Conservation (phyloP, 2,113 vertebrate genomes). For the Pluvialis apricaria region DNA sequence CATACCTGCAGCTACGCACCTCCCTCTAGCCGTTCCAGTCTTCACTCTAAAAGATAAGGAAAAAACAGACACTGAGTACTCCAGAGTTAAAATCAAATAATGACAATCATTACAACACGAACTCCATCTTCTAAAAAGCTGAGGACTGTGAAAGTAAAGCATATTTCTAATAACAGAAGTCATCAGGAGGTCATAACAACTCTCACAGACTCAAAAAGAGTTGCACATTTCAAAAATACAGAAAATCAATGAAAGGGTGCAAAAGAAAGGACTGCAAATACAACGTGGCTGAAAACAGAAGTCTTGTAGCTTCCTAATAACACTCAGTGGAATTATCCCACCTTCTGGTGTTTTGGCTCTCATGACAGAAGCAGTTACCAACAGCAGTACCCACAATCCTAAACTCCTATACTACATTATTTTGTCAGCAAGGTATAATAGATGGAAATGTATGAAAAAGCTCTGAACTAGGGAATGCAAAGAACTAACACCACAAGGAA, state of each 20-base stretch:
- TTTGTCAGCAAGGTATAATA: background rate
- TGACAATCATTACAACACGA: background rate
- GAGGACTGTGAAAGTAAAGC: background rate
- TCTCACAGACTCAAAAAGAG: background rate
- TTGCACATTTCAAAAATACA: background rate
- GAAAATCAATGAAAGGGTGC: background rate
- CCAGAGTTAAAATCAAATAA: background rate
- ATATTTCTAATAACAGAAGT: background rate
- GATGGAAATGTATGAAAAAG: background rate
- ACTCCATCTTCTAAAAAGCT: background rate
- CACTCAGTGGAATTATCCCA: background rate
- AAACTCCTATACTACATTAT: background rate
- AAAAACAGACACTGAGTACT: slow-evolving; percentile 10
- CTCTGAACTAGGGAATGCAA: background rate
- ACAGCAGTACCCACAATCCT: background rate
- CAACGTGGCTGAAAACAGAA: background rate
- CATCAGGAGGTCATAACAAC: background rate
- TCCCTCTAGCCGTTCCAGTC: slow-evolving; percentile 55
- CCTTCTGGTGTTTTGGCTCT: background rate
- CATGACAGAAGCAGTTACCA: background rate
- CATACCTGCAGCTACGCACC: slow-evolving; percentile 63
- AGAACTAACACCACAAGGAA: background rate
- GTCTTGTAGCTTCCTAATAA: background rate
- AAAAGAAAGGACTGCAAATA: background rate
- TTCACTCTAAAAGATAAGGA: slow-evolving; percentile 69